Evolutionary conservation across 2,113 vertebrate genomes (phyloP), one percentile per base, ranked within the genome.

Genomic region (Gallinago undulata): DNA sequence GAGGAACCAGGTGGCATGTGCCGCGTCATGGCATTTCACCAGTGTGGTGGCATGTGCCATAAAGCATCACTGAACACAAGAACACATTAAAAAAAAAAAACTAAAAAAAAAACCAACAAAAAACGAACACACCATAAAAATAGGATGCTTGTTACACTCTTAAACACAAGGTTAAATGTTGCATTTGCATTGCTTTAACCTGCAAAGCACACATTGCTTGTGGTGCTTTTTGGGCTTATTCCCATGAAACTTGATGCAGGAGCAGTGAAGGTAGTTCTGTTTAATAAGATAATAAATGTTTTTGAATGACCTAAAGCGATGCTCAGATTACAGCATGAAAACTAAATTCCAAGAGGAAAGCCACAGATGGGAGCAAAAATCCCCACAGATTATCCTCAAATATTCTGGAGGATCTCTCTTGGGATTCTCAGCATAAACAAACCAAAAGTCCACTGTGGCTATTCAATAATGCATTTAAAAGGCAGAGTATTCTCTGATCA

Each of bases 21-120:
- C 67, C 94, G 53, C 16, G 19, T 63, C 23, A 23, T 93, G 94
- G 87, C 84, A 68, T 90, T 90, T 95, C 96, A 94, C 90, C 69
- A 66, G 72, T 10, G 11, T 66, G 87, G 94, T 90, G 85, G 76
- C 60, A 51, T 16, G 41, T 85, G 91, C 57, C 84, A 35, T 39
- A 81, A 93, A 90, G 93, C 85, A 93, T 82, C 83, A 86, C 35
- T 17, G 43, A 84, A 59, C 12, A 33, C 37, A 63, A 87, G 53
- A 41, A 43, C 25, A 1, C 10, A 48, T 22, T 47, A 1, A 57
- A 28, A 35, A 5, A 27, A 13, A 1, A 5, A 30, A 13, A 1
- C 35, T 41, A 14, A 43, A 43, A 16, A 43, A 1, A 6, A 18
- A 53, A 28, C 33, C 3, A 28, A 13, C 1, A 5, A 31, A 13